Percentiles rank a stretch among this genome's conserved stretches.
Conservation (phyloP, 1,140 invertebrate species). For the Anagrus nilaparvatae region DNA sequence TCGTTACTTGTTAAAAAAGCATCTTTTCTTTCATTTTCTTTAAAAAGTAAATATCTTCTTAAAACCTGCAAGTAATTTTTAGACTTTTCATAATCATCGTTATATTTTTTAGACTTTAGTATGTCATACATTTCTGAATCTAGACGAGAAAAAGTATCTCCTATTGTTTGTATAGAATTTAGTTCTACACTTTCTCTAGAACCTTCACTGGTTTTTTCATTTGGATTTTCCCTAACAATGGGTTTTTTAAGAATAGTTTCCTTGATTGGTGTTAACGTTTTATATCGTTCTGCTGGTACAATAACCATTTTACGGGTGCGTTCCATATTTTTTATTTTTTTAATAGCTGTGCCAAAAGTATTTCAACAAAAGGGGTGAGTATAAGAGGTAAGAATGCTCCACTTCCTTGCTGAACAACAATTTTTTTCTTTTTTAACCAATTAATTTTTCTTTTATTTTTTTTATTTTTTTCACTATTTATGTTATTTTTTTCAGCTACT, state of each 20-base stretch:
- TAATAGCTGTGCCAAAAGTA: neutral
- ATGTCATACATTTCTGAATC: constrained; percentile 13
- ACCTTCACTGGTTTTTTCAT: neutral
- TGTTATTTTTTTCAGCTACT: too few relatives aligned
- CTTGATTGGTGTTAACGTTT: neutral
- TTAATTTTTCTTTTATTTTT: too few relatives aligned
- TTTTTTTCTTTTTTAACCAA: constrained; percentile 2
- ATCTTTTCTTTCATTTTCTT: neutral
- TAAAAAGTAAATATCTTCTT: constrained; percentile 5
- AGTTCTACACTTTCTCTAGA: neutral
- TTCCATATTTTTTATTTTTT: constrained; percentile 12
- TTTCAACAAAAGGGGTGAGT: neutral
- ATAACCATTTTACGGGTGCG: constrained; percentile 15
- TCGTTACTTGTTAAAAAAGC: too few relatives aligned
- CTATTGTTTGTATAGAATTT: constrained; percentile 12
- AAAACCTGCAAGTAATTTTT: constrained; percentile 8
- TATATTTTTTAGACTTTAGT: constrained; percentile 5
- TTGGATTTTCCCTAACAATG: too few relatives aligned
- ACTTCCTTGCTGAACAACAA: neutral
- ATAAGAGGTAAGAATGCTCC: constrained; percentile 4
- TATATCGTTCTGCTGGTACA: constrained; percentile 10
- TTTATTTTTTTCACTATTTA: too few relatives aligned
- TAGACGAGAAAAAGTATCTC: constrained; percentile 7
- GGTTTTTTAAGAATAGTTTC: too few relatives aligned
- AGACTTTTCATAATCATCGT: constrained; percentile 9